Base-by-base conservation (phyloP, 2,888 invertebrate genomes). In the Netelia inedita region DNA sequence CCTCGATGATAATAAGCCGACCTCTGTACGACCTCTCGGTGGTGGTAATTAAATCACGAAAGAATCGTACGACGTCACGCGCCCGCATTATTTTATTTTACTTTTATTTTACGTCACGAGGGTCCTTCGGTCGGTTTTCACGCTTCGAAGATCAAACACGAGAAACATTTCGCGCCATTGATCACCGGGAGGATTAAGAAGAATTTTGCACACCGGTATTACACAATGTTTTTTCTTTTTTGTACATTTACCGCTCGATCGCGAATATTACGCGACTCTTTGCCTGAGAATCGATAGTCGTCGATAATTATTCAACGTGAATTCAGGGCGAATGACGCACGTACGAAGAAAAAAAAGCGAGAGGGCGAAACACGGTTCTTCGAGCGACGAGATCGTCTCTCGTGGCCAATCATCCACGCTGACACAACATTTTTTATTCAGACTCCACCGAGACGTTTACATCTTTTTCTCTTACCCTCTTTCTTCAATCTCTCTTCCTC, bases 391-490 rank as follows among this genome's bases (percentile, higher is more conserved):
- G 59, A 28, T 43, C 65, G 68, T 57, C 80, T 68, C 65, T 72
- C 43, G 63, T 8, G 59, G 85, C 87, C 87, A 88, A 88, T 88
- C 88, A 88, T 81, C 65, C 69, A 57, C 79, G 87, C 87, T 88
- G 88, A 88, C 87, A 87, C 85, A 82, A 86, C 88, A 87, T 82
- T 87, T 88, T 88, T 86, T 84, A 88, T 86, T 88, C 79, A 83
- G 69, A 55, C 75, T 79, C 66, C 82, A 75, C 57, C 21, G 68
- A 69, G 41, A 74, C 69, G 73, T n/a, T 10, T 35, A 28, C 14
- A 43, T 46, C 28, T 66, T 50, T 53, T 50, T 75, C 68, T 61
- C 59, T 63, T 46, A n/a, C 35, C 50, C 50, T 73, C 46, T 23
- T 16, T 35, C 59, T 65, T 28, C 53, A 2, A 3, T 57, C 23